Evolutionary conservation across 2,113 vertebrate species (phyloP), one percentile per base, ranked within the genome.

Genomic region (Leucoraja erinaceus): DNA sequence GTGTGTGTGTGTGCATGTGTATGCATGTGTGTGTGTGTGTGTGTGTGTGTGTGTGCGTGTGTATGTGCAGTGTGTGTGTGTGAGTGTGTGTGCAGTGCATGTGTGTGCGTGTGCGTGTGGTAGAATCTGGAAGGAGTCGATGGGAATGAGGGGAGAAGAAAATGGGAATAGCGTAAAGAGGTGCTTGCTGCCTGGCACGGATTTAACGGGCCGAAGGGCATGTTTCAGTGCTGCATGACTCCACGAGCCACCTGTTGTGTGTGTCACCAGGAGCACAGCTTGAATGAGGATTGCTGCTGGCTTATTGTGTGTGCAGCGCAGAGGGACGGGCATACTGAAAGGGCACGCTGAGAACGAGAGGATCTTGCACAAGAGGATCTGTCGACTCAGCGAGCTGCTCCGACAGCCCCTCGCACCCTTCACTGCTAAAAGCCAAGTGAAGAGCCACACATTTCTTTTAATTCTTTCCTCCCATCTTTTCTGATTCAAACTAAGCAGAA

Each of bases 401-500:
- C 25, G 90, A 20, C 33, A 22, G 9, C 22, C 10, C 90, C 66
- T 91, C 72, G 47, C 10, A 54, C 90, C 47, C 33, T 16, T 38
- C n/a, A 72, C 61, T 91, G 90, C 38, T 91, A 91, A 91, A 72
- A 91, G 90, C 33, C 31, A 54, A 72, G 54, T 91, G 72, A 91
- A 70, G 68, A 72, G 2, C 77, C 11, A 16, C 78, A 54, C 56
- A 31, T 54, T 79, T 76, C 81, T 75, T n/a, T 93, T 93, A 38
- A 70, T 25, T 56, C 92, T 76, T 25, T 74, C 70, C 92, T 76
- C 77, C 75, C 93, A 84, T 88, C 93, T 74, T 72, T 91, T 91
- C 90, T 91, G 66, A 25, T 72, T 91, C 28, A 91, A 91, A 74
- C 66, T 72, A 72, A 91, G 90, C 90, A 93, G 93, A 90, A 93